Evolutionary conservation across 1,140 invertebrate genomes (phyloP), one percentile per base, ranked within the genome.

Genomic region (Steinernema khuongi): DNA sequence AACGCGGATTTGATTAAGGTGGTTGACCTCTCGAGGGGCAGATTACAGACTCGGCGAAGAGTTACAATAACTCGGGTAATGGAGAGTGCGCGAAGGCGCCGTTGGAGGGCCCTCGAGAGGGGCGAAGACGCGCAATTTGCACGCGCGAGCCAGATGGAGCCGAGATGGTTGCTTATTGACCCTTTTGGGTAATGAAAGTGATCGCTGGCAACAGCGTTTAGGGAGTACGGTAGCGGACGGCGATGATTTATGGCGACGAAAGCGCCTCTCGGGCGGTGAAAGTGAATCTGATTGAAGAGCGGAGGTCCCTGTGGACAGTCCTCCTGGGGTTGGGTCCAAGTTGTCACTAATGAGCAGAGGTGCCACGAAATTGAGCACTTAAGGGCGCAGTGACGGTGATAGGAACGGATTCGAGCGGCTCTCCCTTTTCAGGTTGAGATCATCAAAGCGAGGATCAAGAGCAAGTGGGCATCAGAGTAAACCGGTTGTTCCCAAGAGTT

Each of bases 21-120:
- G 26, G 26, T 60, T 60, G 50, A 60, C 50, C 50, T 60, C 22
- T 7, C 7, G 22, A 22, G 50, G 26, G 50, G 50, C 50, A 7
- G 50, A 60, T 60, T 60, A 60, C 50, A 60, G 50, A 60, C 22
- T 41, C 36, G n/a, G 50, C 14, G 50, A 60, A 60, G 50, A 60
- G 50, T 60, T 60, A 60, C 50, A 60, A 60, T 60, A 60, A 60
- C 50, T 7, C 36, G 7, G 11, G 50, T 60, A 60, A 60, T 60
- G 14, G 50, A 60, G 50, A 60, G 50, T 22, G 11, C 50, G 50
- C 50, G 50, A 60, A 60, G 50, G 50, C 50, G 50, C 50, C 50
- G 50, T 60, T 60, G 50, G 26, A 60, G 50, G 22, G 50, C 19
- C 22, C 50, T 60, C 50, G 50, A 60, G 50, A 60, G 50, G 50